Base-by-base conservation (phyloP, 2,113 vertebrate genomes). In the Oncorhynchus mykiss region DNA sequence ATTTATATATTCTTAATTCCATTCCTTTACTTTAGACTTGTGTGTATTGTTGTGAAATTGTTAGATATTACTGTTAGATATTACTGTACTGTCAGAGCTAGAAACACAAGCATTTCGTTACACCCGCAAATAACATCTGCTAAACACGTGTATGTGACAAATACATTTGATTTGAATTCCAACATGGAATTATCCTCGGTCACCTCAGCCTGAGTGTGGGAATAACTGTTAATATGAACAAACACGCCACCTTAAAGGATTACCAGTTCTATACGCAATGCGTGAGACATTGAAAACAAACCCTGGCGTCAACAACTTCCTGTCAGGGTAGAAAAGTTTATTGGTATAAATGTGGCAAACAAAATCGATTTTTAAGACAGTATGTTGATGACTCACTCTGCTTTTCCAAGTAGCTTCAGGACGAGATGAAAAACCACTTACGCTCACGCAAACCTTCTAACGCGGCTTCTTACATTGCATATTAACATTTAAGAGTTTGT, bases 331-430 rank as follows among this genome's bases (percentile, higher is more conserved):
- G 34, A 70, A 70, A 90, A 89, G 78, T 91, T 92, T 92, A 91
- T 92, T 92, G 81, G 82, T 90, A 92, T 87, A 91, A 92, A 91
- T 91, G 88, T 89, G 85, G 67, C 89, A 90, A 90, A 86, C 65
- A 71, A 87, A 89, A 88, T 81, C 75, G 51, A 76, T 86, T 84
- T 86, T 7, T 81, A 91, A 90, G 85, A 92, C 88, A 84, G 83
- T 79, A 80, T 78, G 88, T 91, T 81, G 8, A 84, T 81, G 75
- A 86, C 49, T 70, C 29, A 85, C 39, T 70, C 66, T 59, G 73
- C 79, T 34, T 5, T 34, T 34, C 70, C 70, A 73, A 85, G 82
- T 84, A 76, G 70, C 34, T 67, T 79, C 81, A 84, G 57, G 11
- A 85, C 76, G 66, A 70, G 31, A 85, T 86, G 76, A 82, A 86